These are phyloP conservation scores for Eulemur albifrons DNA, from an alignment of 2,797 vertebrate genomes.

Conservation along the genomic window DNA sequence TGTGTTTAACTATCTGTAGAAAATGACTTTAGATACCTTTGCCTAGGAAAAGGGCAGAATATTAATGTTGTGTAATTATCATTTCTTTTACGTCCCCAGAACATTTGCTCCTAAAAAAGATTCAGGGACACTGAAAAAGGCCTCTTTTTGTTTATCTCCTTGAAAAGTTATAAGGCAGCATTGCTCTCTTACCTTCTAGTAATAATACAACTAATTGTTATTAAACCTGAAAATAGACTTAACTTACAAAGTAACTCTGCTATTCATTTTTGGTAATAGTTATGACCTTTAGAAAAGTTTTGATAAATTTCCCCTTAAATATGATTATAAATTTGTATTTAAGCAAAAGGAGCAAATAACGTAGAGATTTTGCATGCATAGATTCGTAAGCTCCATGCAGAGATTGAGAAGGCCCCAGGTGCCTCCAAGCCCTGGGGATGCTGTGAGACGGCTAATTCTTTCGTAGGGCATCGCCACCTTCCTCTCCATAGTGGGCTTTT, in stretches of 20 bases:
- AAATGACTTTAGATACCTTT: conserved; percentile 35
- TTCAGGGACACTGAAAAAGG: neutral
- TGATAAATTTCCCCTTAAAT: neutral
- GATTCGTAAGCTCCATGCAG: neutral
- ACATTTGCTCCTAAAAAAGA: neutral
- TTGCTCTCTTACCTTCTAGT: neutral
- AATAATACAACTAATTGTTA: neutral
- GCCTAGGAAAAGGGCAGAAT: conserved; percentile 51
- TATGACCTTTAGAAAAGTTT: neutral
- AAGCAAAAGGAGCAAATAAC: neutral
- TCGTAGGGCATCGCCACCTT: neutral
- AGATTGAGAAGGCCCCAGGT: neutral
- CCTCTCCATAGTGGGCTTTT: neutral
- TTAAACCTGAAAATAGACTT: neutral
- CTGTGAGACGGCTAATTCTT: neutral
- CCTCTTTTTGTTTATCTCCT: neutral
- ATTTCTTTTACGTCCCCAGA: conserved; percentile 37
- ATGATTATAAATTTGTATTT: neutral
- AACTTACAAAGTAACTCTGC: neutral
- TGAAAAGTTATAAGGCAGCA: neutral
- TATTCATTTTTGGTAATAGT: neutral
- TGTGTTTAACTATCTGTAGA: conserved; percentile 47
- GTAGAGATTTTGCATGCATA: neutral
- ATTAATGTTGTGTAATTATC: conserved; percentile 32
- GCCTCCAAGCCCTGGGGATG: neutral